These are phyloP conservation scores for Melinaea menophilus DNA, from an alignment of 2,888 invertebrate genomes.

Conservation along the genomic window DNA sequence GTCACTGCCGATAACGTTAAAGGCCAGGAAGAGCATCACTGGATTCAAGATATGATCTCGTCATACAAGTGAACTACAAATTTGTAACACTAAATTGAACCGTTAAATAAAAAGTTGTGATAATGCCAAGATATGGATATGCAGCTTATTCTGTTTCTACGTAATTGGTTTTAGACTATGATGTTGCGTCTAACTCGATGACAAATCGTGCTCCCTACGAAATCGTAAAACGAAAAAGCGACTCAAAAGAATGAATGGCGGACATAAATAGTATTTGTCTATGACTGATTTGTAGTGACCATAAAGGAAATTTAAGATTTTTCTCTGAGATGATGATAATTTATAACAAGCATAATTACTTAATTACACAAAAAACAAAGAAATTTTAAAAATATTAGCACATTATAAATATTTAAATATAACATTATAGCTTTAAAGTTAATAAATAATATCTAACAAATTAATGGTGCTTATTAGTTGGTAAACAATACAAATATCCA, in stretches of 20 bases:
- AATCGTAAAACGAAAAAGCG: constrained; percentile 77
- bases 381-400: no score
- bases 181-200: constrained; percentile 68
- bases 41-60: constrained; percentile 59
- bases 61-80: constrained; percentile 45
- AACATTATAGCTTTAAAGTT: background rate
- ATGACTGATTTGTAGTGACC: constrained; percentile 48
- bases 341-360: no score
- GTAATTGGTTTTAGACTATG: constrained; percentile 62
- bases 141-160: constrained; percentile 50
- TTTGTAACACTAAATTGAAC: constrained; percentile 36
- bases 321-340: background rate
- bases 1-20: constrained; percentile 66
- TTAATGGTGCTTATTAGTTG: background rate
- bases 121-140: constrained; percentile 43
- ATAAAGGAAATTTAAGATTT: background rate
- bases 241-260: constrained; percentile 77
- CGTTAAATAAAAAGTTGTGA: constrained; percentile 35
- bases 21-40: constrained; percentile 69
- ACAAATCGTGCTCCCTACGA: constrained; percentile 67
- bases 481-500: no score
- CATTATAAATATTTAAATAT: background rate
- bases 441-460: background rate
- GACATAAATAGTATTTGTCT: constrained; percentile 77
- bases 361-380: no score